Conservation (phyloP, 2,113 vertebrate species). For the Peromyscus leucopus region DNA sequence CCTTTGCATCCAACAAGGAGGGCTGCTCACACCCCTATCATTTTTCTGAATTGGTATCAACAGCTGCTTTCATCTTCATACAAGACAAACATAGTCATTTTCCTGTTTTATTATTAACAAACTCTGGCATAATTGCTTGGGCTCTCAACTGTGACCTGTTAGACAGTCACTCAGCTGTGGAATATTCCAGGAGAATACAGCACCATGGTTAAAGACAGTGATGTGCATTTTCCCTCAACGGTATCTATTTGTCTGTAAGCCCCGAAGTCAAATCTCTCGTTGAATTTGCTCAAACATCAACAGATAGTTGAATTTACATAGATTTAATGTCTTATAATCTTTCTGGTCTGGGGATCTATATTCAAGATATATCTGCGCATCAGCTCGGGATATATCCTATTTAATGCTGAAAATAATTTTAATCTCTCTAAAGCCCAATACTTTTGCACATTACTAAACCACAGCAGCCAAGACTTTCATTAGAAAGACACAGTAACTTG, state of each 20-base stretch:
- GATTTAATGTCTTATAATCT: conserved; percentile 89
- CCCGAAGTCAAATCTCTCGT: conserved; percentile 86
- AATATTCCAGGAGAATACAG: conserved; percentile 79
- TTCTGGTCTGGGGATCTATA: conserved; percentile 86
- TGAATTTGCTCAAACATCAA: conserved; percentile 88
- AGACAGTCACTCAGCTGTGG: conserved; percentile 80
- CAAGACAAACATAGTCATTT: conserved; percentile 79
- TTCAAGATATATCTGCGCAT: conserved; percentile 83
- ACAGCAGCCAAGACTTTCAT: conserved; percentile 81
- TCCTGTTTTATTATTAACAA: conserved; percentile 85
- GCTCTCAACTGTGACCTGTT: conserved; percentile 87
- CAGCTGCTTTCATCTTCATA: conserved; percentile 82
- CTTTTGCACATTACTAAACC: conserved; percentile 85
- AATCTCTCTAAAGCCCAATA: conserved; percentile 85
- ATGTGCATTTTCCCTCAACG: conserved; percentile 26
- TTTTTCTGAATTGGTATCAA: conserved; percentile 69
- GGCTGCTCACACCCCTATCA: not conserved
- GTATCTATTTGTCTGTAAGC: conserved; percentile 84
- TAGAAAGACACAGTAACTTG: conserved; percentile 80
- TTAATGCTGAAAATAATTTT: conserved; percentile 88
- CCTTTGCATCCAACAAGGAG: not conserved
- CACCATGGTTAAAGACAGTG: conserved; percentile 42
- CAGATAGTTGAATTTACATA: conserved; percentile 88
- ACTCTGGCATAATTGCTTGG: conserved; percentile 84
- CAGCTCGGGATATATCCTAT: conserved; percentile 81